Evolutionary conservation across 2,888 invertebrate genomes (phyloP).

Genomic region (Tillus elongatus): DNA sequence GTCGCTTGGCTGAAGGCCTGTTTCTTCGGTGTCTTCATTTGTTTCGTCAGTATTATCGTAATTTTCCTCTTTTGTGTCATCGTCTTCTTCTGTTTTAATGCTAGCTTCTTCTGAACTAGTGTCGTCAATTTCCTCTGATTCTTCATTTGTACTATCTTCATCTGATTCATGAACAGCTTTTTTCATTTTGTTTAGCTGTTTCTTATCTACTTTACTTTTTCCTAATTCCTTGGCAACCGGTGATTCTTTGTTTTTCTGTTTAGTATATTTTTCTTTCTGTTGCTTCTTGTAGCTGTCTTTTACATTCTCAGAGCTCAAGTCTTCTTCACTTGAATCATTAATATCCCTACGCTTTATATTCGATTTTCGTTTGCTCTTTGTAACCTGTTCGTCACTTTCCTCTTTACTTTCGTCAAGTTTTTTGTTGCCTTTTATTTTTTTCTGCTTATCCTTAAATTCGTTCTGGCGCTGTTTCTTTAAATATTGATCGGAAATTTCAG

Average conservation of each 20-base stretch:
- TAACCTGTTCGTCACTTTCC: not conserved
- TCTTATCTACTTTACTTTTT: too few relatives aligned
- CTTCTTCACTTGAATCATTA: conserved; percentile 1
- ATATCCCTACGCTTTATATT: too few relatives aligned
- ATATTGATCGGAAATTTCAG: too few relatives aligned
- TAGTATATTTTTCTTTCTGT: not conserved
- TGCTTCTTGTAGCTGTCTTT: not conserved
- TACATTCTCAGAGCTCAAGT: not conserved
- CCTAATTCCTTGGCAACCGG: too few relatives aligned
- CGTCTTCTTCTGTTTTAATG: conserved; percentile 1
- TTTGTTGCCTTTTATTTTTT: too few relatives aligned
- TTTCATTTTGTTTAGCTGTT: too few relatives aligned
- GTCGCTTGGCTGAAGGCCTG: too few relatives aligned
- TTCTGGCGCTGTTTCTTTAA: too few relatives aligned
- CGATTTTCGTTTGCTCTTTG: too few relatives aligned
- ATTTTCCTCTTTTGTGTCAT: not conserved
- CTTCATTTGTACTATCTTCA: not conserved
- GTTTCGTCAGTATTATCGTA: not conserved
- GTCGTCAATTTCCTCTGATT: not conserved
- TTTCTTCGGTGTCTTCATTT: not conserved
- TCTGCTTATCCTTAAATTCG: not conserved
- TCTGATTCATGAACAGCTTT: not conserved
- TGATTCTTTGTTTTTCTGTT: not conserved
- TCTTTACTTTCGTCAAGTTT: conserved; percentile 1
- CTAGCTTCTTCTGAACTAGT: too few relatives aligned